A percentile compares a stretch with the other conserved stretches of the same genome.
Conservation (phyloP, 2,797 vertebrate species). For the Paguma larvata region DNA sequence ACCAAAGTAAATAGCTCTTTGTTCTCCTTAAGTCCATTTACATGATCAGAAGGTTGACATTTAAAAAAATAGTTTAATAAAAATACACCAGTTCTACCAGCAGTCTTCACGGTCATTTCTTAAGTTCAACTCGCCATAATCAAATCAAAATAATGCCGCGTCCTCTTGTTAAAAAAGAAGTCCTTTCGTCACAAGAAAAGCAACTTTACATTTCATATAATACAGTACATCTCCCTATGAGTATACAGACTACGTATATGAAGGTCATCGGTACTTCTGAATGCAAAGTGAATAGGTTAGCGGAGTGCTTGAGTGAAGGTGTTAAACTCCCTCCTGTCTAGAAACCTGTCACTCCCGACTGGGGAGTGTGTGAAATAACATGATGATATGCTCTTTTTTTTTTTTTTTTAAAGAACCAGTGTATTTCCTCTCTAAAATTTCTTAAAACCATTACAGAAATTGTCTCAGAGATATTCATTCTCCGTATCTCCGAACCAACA, state of each 20-base stretch:
- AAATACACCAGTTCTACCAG: constrained; percentile 83
- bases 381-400: constrained; percentile 73
- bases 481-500: constrained; percentile 67
- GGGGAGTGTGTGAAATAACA: constrained; percentile 70
- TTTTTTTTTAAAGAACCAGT: constrained; percentile 72
- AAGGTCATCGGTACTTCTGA: constrained; percentile 79
- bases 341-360: constrained; percentile 79
- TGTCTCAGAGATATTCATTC: constrained; percentile 53
- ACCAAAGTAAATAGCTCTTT: constrained; percentile 81
- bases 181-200: constrained; percentile 79
- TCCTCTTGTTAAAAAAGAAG: constrained; percentile 71
- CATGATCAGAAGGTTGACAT: constrained; percentile 84
- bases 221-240: constrained; percentile 79
- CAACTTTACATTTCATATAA: constrained; percentile 81
- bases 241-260: constrained; percentile 80
- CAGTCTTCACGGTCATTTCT: constrained; percentile 85
- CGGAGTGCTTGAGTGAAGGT: constrained; percentile 75
- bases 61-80: constrained; percentile 85
- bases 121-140: constrained; percentile 83
- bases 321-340: constrained; percentile 75
- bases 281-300: constrained; percentile 79
- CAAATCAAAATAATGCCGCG: constrained; percentile 84
- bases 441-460: constrained; percentile 62
- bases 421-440: constrained; percentile 74
- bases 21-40: constrained; percentile 78